Conservation (phyloP, 1,140 invertebrate species). For the Apis mellifera region Amel_HAv3.1 CM009941.2:6571501-6572000, state of each 20-base stretch:
- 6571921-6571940: conserved; percentile 72
- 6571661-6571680: conserved; percentile 20
- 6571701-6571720: conserved; percentile 51
- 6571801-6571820: conserved; percentile 82
- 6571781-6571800: conserved; percentile 78
- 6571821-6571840: conserved; percentile 83
- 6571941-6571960: conserved; percentile 73
- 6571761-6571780: conserved; percentile 67
- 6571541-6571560: conserved; percentile 18
- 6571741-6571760: conserved; percentile 55
- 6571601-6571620: conserved; percentile 14
- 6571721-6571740: conserved; percentile 44
- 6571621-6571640: conserved; percentile 28
- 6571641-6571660: conserved; percentile 7
- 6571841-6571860: conserved; percentile 81
- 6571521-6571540: conserved; percentile 9
- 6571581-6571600: conserved; percentile 13
- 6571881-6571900: conserved; percentile 70
- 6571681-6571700: conserved; percentile 26
- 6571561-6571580: conserved; percentile 21
- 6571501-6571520: conserved; percentile 9
- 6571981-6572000: conserved; percentile 73
- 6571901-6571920: conserved; percentile 69
- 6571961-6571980: conserved; percentile 71
- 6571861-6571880: conserved; percentile 76